Base-by-base conservation (phyloP, 1,140 invertebrate genomes). In the Saccostrea cuccullata region DNA sequence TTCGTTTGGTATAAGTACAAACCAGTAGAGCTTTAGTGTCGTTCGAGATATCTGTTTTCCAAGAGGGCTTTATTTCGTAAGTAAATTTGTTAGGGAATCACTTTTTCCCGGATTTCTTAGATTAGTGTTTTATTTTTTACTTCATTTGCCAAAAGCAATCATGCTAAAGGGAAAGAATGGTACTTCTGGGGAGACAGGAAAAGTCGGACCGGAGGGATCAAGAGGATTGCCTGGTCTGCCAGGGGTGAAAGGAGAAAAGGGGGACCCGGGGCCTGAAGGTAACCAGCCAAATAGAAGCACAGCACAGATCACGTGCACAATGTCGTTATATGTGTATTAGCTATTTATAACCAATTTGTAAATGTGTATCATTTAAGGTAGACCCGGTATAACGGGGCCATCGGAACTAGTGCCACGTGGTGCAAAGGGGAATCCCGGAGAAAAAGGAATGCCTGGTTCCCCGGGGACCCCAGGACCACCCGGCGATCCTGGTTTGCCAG, bases 391-490 rank as follows among this genome's bases (percentile, higher is more conserved):
- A 15, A 77, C 15, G 23, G 70, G 30, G 11, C 26, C 30, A 15
- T 36, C 30, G 2, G 70, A 11, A 77, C 11, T 77, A 77, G 15
- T 13, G 70, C 8, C 8, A 4, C 12, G 4, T 77, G 70, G 23
- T 2, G 23, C 15, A 11, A 77, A 77, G 13, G 82, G 82, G 20
- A 23, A 30, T 23, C 82, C 47, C 12, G 82, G 82, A 56, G 47
- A 84, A 26, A 84, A 55, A 84, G 82, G 82, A 82, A 82, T 36
- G 4, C 73, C 26, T 11, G 84, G 84, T 13, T 36, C 67, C 17
- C 20, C n/a, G n/a, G 85, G 85, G 15, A 13, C 9, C 2, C 85
- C 85, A n/a, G 85, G 85, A 2, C 36, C 36, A 26, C 40, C 0
- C 47, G 85, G 85, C 2, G 20, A 47, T 30, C 30, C 8, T 23